Base-by-base conservation (phyloP, 2,113 vertebrate genomes). In the Brachionichthys hirsutus region DNA sequence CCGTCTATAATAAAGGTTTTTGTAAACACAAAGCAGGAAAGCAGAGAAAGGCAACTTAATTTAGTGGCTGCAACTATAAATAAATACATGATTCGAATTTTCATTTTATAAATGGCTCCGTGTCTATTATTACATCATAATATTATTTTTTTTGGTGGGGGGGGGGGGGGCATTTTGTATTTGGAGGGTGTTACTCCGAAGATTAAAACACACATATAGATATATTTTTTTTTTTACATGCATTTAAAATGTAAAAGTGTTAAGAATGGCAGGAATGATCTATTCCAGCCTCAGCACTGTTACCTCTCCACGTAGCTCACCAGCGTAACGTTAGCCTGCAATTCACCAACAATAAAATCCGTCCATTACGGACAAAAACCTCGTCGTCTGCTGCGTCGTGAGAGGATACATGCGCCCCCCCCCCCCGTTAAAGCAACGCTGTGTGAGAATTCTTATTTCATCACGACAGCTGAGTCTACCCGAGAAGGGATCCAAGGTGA, bases 401-500 rank as follows among this genome's bases (percentile, higher is more conserved):
- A 9, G 38, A 17, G 58, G 65, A 70, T 60, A 47, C 20, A 38
- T 38, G 36, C 36, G 36, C 0, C 36, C 19, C 58, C 24, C 30
- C 0, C 36, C 19, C 58, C 24, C 30, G 15, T 57, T 38, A 19
- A 53, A 22, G n/a, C 14, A 51, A 17, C 78, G 46, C 63, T n/a
- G 49, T 46, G 14, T 24, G 30, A 63, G 49, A 55, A 56, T 44
- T 51, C 34, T 30, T 12, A 6, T 19, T 43, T 64, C 69, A 50
- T 34, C 40, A 55, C 30, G 51, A 60, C 54, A 47, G 49, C 56
- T 50, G 53, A 73, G 54, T 42, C 22, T 42, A 43, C 19, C 19
- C 50, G 38, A 55, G 58, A 16, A 30, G 49, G 45, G 77, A 81
- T 62, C 74, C 75, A 68, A 78, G 83, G 86, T 88, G 88, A 89